Evolutionary conservation across 92 coral and sea anemone genomes (phyloP), one percentile per base, ranked within the genome.

Genomic region (Bergia sp.): DNA sequence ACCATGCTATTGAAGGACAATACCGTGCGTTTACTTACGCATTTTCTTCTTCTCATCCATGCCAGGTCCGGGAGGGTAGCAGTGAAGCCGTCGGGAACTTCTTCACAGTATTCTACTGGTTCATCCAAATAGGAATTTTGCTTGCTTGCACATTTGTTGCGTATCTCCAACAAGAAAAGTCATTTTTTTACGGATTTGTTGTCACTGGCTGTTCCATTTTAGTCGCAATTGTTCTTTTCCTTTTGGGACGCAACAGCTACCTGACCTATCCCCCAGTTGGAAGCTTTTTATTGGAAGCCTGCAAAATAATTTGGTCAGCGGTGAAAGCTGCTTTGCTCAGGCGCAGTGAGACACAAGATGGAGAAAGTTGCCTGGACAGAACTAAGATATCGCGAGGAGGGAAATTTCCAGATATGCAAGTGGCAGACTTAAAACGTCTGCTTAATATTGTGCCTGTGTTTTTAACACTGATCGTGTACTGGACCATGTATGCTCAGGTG

Each of bases 401-500:
- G 37, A 79, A 69, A 0, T 95, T 81, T 79, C 71, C 94, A 8
- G 93, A 88, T 39, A 87, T 88, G 66, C 86, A 80, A 53, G 98
- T 95, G 4, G 94, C 94, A 58, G 94, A 90, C 43, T 93, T 94
- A 13, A 92, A 93, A 82, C 89, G 91, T 12, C 73, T 95, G 38
- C 86, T 80, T 82, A 90, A 91, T n/a, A 66, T 95, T 49, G 39
- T 95, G 37, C 98, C 98, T 2, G 89, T 95, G 39, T 92, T 95
- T 77, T 67, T 83, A 5, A 89, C 95, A 4, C 91, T 94, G 40
- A 87, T 94, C 5, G 45, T 92, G 39, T 95, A 92, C 29, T 94
- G 96, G 96, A 91, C 95, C 18, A 80, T 91, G 47, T 88, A 88
- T 88, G 91, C 89, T 0, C 98, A 95, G 98, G 98, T 95, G 75